Conservation (phyloP, 2,888 invertebrate species). For the Ferrisia virgata region DNA sequence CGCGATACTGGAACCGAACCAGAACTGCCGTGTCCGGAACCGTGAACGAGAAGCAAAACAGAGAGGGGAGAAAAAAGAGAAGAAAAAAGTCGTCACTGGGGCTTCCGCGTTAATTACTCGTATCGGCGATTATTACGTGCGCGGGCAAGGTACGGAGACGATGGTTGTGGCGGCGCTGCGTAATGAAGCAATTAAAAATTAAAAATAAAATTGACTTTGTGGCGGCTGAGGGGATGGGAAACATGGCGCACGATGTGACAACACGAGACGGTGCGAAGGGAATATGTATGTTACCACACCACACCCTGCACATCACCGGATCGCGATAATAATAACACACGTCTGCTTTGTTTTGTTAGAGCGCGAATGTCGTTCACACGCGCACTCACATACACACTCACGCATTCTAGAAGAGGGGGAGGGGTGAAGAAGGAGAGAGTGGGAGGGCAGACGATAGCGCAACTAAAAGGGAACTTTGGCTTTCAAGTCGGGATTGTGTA, state of each 20-base stretch:
- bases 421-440: neutral
- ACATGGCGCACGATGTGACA: neutral
- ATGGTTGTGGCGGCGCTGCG: neutral
- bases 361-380: neutral
- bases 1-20: neutral
- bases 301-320: no score
- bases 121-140: slow-evolving; percentile 26
- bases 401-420: neutral
- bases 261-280: neutral
- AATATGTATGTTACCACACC: neutral
- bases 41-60: no score
- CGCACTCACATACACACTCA: neutral
- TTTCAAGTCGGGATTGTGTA: slow-evolving; percentile 41
- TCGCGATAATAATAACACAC: slow-evolving; percentile 12
- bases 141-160: neutral
- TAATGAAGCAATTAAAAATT: slow-evolving; percentile 24
- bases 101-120: slow-evolving; percentile 26
- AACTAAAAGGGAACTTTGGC: slow-evolving; percentile 31
- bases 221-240: no score
- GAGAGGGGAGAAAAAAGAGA: no score
- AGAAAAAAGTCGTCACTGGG: neutral
- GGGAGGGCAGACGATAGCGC: neutral
- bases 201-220: slow-evolving; percentile 22
- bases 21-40: neutral
- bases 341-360: slow-evolving; percentile 5